Conservation (phyloP, 2,797 vertebrate genomes). For the Chromis chromis region DNA sequence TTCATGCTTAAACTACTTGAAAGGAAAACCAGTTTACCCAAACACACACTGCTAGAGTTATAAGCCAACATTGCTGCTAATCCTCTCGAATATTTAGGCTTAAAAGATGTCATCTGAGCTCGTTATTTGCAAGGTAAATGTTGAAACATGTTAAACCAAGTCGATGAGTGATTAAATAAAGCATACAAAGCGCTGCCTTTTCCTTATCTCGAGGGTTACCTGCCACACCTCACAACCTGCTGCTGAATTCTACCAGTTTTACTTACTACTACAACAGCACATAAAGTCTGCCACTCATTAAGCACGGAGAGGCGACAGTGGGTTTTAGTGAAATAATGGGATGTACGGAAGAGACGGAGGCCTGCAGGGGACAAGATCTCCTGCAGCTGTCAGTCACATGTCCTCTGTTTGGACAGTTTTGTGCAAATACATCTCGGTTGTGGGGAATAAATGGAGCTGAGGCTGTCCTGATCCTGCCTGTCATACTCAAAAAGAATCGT, state of each 20-base stretch:
- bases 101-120: background rate
- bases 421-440: conserved; percentile 3
- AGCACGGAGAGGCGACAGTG: background rate
- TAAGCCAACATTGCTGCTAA: too few relatives aligned
- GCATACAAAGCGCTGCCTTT: background rate
- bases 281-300: conserved; percentile 2
- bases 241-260: background rate
- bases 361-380: conserved; percentile 53
- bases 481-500: background rate
- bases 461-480: background rate
- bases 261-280: background rate
- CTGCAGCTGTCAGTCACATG: conserved; percentile 44
- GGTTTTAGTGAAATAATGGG: background rate
- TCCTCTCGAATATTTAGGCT: background rate
- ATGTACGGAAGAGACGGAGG: background rate
- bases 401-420: conserved; percentile 22
- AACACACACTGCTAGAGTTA: too few relatives aligned
- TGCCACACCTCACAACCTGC: background rate
- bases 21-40: too few relatives aligned
- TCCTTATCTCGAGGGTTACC: background rate
- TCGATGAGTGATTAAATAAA: background rate
- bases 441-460: background rate
- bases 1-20: too few relatives aligned
- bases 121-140: background rate
- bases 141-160: background rate